Percentiles rank a stretch among this genome's conserved stretches.
Evolutionary conservation across 1,140 invertebrate species (phyloP).

Genomic region (Conus ventricosus): DNA sequence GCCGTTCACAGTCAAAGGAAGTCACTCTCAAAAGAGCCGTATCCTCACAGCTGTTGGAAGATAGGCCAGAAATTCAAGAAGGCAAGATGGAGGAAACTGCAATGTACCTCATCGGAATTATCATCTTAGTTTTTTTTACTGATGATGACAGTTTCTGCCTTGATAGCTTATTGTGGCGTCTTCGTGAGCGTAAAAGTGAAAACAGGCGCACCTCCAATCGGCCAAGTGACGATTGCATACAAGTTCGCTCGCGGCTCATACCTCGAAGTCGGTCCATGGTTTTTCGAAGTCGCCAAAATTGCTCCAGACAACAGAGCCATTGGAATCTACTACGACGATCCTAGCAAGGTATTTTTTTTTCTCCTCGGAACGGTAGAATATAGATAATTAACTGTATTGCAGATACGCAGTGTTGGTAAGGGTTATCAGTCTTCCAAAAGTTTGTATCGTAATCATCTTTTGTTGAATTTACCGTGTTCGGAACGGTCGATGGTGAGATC

Average conservation of each 20-base stretch:
- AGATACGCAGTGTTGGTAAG: neutral
- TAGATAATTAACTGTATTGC: neutral
- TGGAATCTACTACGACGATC: conserved; percentile 76
- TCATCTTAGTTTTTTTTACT: conserved; percentile 58
- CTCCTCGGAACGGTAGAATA: neutral
- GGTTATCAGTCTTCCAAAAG: neutral
- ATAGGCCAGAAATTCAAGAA: neutral
- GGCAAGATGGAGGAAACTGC: conserved; percentile 42
- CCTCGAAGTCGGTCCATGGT: conserved; percentile 72
- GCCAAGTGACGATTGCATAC: conserved; percentile 70
- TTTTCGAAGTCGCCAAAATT: conserved; percentile 70
- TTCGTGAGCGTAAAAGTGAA: conserved; percentile 67
- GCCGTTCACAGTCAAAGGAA: too few relatives aligned
- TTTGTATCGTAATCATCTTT: neutral
- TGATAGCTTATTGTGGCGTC: conserved; percentile 70
- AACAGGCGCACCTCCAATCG: conserved; percentile 71
- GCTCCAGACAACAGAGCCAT: conserved; percentile 70
- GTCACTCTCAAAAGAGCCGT: neutral
- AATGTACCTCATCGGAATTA: conserved; percentile 55
- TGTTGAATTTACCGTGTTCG: neutral
- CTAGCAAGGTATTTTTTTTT: conserved; percentile 67
- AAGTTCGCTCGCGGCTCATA: conserved; percentile 75
- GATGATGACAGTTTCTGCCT: conserved; percentile 62
- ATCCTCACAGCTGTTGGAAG: conserved; percentile 1
- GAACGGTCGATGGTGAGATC: neutral